These are phyloP conservation scores for Sminthurinus signatus DNA, from an alignment of 1,140 invertebrate species.

Conservation along the genomic window DNA sequence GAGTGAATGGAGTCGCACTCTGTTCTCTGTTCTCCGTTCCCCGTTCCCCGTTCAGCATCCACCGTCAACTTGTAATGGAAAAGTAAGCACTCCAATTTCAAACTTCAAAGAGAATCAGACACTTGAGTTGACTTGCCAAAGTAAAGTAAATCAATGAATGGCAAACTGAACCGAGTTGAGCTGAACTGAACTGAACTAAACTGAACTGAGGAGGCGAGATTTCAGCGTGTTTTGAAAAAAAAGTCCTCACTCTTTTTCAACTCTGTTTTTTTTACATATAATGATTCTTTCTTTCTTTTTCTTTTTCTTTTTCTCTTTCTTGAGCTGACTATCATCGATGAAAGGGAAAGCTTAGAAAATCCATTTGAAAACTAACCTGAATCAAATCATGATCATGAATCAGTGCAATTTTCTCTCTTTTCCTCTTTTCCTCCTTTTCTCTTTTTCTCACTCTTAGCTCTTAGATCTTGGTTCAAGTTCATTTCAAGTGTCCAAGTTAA, in stretches of 20 bases:
- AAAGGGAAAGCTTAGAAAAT: neutral
- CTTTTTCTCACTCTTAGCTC: no score
- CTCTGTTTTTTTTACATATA: no score
- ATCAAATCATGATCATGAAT: slow-evolving; percentile 13
- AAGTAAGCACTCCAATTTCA: slow-evolving; percentile 15
- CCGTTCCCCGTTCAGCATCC: neutral
- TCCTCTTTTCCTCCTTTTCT: no score
- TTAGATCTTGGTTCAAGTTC: neutral
- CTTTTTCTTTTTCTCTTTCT: no score
- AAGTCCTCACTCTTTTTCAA: neutral
- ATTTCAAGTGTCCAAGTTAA: neutral
- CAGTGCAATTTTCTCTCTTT: slow-evolving; percentile 1
- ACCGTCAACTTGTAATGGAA: slow-evolving; percentile 4
- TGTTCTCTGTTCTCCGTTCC: neutral
- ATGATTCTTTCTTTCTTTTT: no score
- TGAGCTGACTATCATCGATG: no score
- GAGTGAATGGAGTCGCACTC: neutral
- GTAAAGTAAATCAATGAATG: slow-evolving; percentile 15
- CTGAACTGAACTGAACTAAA: no score
- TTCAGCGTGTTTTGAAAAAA: neutral
- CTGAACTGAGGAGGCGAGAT: neutral
- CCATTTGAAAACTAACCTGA: slow-evolving; percentile 9
- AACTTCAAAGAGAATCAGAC: slow-evolving; percentile 15
- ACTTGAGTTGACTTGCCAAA: slow-evolving; percentile 12
- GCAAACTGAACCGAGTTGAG: slow-evolving; percentile 2